phyloP scores from a whole-genome alignment of 1,140 invertebrate genomes.

The honey bee (Apis mellifera) region DNA sequence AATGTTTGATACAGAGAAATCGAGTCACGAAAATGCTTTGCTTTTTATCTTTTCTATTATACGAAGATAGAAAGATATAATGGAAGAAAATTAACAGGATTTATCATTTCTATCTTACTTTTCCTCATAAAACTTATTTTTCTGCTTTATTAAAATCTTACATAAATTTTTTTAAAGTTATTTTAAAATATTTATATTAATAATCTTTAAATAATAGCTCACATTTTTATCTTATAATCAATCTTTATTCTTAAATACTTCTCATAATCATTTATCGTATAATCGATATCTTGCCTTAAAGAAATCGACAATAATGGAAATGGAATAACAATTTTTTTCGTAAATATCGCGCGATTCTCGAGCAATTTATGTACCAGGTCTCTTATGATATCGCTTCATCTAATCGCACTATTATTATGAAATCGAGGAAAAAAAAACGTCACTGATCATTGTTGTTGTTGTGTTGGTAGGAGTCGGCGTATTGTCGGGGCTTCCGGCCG shows the following conservation, averaged over 20 bases:
- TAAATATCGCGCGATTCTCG: not conserved
- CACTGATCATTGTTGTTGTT: conserved; percentile 76
- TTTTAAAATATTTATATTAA: no score
- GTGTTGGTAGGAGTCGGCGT: conserved; percentile 80
- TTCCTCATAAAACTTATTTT: not conserved
- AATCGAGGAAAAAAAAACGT: conserved; percentile 50
- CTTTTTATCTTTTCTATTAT: conserved; percentile 14
- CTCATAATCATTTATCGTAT: not conserved
- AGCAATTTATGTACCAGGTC: not conserved
- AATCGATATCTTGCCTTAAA: not conserved
- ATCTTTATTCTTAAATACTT: no score
- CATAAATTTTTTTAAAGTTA: no score
- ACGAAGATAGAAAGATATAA: conserved; percentile 12
- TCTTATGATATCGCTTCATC: conserved; percentile 26
- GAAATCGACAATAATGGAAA: not conserved
- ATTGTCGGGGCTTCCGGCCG: conserved; percentile 75
- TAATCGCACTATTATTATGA: conserved; percentile 47
- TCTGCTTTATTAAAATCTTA: not conserved
- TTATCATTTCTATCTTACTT: not conserved
- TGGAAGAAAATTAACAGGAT: not conserved
- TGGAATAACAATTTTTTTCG: not conserved
- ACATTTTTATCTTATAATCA: no score
- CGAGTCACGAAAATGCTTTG: conserved; percentile 4
- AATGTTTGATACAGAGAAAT: not conserved
- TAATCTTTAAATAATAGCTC: no score